phyloP scores from a whole-genome alignment of 2,888 invertebrate species.

The Aethes cnicana region DNA sequence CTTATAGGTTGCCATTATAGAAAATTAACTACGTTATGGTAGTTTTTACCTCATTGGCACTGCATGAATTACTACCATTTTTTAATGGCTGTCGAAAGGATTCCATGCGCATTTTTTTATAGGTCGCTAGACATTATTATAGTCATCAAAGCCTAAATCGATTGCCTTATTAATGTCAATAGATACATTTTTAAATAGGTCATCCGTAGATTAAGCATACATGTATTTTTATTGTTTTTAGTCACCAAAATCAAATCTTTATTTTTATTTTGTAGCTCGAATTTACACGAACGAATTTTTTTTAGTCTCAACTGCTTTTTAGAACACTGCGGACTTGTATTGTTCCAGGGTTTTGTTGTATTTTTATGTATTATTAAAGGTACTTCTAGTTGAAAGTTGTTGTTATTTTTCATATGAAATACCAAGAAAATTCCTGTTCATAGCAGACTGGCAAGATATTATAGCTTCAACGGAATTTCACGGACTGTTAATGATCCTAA shows the following conservation, averaged over 20 bases:
- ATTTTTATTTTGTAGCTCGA: slow-evolving; percentile 14
- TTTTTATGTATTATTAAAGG: slow-evolving; percentile 26
- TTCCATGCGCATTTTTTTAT: slow-evolving; percentile 29
- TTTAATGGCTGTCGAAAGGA: slow-evolving; percentile 18
- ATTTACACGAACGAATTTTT: slow-evolving; percentile 15
- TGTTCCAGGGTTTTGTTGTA: slow-evolving; percentile 9
- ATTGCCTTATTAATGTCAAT: slow-evolving; percentile 32
- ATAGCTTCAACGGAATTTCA: too few relatives aligned
- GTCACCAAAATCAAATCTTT: slow-evolving; percentile 17
- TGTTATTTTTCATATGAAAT: neutral
- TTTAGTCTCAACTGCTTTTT: slow-evolving; percentile 2
- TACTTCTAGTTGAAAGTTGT: slow-evolving; percentile 18
- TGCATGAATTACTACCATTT: slow-evolving; percentile 4
- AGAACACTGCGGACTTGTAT: slow-evolving; percentile 9
- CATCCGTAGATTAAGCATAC: slow-evolving; percentile 26
- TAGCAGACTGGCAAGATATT: too few relatives aligned
- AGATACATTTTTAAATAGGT: slow-evolving; percentile 34
- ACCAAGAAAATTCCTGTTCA: too few relatives aligned
- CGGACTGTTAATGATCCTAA: too few relatives aligned
- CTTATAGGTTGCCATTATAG: slow-evolving; percentile 34
- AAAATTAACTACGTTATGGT: slow-evolving; percentile 30
- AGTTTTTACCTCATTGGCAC: slow-evolving; percentile 19
- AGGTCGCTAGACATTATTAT: slow-evolving; percentile 19
- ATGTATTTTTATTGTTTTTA: slow-evolving; percentile 21
- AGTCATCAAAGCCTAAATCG: slow-evolving; percentile 17